Conservation (phyloP, 2,888 invertebrate genomes). For the Oscheius sp. region DNA sequence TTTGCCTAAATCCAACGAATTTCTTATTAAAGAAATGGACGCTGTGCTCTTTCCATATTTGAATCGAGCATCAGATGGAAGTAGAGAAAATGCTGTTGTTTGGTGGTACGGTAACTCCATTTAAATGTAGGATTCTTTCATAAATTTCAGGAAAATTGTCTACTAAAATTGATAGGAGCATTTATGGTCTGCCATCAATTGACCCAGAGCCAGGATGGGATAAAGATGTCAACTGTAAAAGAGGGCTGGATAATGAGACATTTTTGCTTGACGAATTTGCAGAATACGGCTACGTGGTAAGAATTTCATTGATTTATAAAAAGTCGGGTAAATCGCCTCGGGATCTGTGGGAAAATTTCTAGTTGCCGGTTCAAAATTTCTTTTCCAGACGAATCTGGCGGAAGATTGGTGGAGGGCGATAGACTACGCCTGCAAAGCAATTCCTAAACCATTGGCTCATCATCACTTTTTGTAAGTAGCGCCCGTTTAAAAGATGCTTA, state of each 20-base stretch:
- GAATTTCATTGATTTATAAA: background rate
- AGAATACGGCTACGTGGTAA: conserved; percentile 9
- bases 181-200: conserved; percentile 6
- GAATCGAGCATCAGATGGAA: background rate
- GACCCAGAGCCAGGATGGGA: background rate
- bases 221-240: background rate
- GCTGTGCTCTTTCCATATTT: conserved; percentile 10
- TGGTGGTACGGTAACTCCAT: conserved; percentile 13
- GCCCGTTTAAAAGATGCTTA: background rate
- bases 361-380: too few relatives aligned
- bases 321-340: too few relatives aligned
- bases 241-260: conserved; percentile 5
- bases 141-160: background rate
- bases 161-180: background rate
- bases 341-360: too few relatives aligned
- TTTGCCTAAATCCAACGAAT: background rate
- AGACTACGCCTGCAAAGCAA: conserved; percentile 1
- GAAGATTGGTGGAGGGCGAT: conserved; percentile 23
- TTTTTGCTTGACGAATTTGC: background rate
- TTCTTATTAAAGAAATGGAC: conserved; percentile 7
- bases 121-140: background rate
- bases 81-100: conserved; percentile 2
- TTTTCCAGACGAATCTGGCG: background rate
- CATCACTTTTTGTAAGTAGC: background rate
- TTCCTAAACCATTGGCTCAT: background rate